Base-by-base conservation (phyloP, 2,113 vertebrate genomes). In the Pedetes capensis region DNA sequence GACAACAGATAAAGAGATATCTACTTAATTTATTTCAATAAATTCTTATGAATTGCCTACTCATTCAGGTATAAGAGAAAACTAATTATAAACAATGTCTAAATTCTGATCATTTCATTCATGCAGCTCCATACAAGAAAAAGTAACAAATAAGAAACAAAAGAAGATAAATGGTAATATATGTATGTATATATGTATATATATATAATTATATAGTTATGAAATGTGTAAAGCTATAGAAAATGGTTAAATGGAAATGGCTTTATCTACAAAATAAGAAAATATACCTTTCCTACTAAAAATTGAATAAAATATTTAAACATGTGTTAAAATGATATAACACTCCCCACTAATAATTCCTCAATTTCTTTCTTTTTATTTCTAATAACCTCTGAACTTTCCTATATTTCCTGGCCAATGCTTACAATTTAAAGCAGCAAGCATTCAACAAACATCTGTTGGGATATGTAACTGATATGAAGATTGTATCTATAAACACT, bases 401-500 rank as follows among this genome's bases (percentile, higher is more conserved):
- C 12, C 76, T 23, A 39, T 34, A 4, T 0, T 88, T 76, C 10
- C 90, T 86, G 44, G 16, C 2, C 1, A 18, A 34, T 53, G 2
- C 0, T 2, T 89, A 1, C 37, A 7, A 55, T n/a, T 82, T 92
- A 61, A 89, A 81, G 42, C 18, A 71, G 39, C 18, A 82, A 64
- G 2, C 0, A 42, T 57, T 80, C 27, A 64, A 55, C 39, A 75
- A 23, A 44, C 4, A 90, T 10, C 32, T 91, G 12, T 8, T 55
- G 34, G 44, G 32, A 25, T 55, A 11, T 51, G 8, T 4, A 32
- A 68, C 25, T 68, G 11, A 44, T 47, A 44, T 37, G 25, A 29
- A 0, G 0, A 9, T 47, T 44, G 37, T 0, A 42, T 29, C 37
- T 23, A n/a, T 14, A 4, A 5, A 1, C 20, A 63, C 37, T 32